phyloP scores from a whole-genome alignment of 2,888 invertebrate genomes.

The Hipparchia sbordonii region DNA sequence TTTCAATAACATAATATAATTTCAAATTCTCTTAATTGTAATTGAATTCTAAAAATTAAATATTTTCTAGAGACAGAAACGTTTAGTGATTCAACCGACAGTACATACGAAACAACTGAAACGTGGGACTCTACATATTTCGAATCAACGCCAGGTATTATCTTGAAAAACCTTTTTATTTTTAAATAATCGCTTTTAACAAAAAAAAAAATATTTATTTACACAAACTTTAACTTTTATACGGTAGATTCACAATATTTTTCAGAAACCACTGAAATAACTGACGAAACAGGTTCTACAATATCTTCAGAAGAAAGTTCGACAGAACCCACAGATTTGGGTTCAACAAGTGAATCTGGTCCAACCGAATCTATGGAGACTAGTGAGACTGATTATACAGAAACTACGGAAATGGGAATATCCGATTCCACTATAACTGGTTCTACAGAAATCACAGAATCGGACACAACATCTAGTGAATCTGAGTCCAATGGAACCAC shows the following conservation, averaged over 20 bases:
- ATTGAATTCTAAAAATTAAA: not conserved
- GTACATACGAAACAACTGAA: not conserved
- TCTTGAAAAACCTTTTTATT: not conserved
- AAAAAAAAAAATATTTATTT: not conserved
- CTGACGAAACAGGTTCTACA: not conserved
- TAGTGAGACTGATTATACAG: not conserved
- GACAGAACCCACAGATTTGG: not conserved
- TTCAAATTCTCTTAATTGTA: not conserved
- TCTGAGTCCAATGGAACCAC: not conserved
- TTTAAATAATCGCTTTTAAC: not conserved
- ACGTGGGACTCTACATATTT: not conserved
- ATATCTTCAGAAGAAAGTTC: conserved; percentile 4
- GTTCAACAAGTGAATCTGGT: not conserved
- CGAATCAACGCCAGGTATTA: conserved; percentile 12
- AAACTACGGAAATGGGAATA: not conserved
- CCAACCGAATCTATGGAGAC: not conserved
- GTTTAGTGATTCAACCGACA: not conserved
- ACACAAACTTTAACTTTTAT: not conserved
- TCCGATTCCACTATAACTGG: not conserved
- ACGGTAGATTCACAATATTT: not conserved
- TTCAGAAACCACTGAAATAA: not conserved
- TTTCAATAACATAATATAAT: too few relatives aligned
- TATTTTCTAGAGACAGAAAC: conserved; percentile 38
- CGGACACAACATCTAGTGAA: not conserved
- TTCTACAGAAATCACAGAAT: not conserved